Evolutionary conservation across 2,888 invertebrate species (phyloP).

Genomic region (Perizoma affinitatum): DNA sequence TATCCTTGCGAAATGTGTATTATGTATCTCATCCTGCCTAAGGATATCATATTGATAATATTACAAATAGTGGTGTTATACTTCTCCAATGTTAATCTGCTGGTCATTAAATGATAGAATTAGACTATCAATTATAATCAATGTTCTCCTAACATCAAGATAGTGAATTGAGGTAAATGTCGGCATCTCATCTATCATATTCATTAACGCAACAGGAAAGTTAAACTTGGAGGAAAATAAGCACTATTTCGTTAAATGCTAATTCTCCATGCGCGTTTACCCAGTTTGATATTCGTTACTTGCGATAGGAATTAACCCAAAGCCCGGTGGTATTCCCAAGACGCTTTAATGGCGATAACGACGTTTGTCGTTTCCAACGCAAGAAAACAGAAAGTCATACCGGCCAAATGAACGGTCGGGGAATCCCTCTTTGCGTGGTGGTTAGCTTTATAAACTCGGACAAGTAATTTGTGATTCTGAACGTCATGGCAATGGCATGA

Average conservation of each 20-base stretch:
- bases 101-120: no score
- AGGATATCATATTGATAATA: no score
- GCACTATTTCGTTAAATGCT: constrained; percentile 1
- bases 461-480: constrained; percentile 1
- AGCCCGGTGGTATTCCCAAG: constrained; percentile 19
- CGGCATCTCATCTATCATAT: no score
- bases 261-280: constrained; percentile 1
- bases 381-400: constrained; percentile 34
- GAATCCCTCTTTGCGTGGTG: constrained; percentile 32
- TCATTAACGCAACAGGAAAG: no score
- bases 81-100: no score
- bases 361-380: constrained; percentile 13
- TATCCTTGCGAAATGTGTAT: no score
- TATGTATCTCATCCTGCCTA: no score
- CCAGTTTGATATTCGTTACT: neutral
- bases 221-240: constrained; percentile 12
- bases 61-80: no score
- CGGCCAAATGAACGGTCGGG: constrained; percentile 24
- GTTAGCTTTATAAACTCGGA: constrained; percentile 7
- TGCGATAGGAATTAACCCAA: constrained; percentile 5
- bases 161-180: no score
- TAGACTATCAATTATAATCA: no score
- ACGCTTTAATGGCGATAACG: neutral
- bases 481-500: constrained; percentile 20
- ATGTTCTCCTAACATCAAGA: no score